phyloP scores from a whole-genome alignment of 2,888 invertebrate species.

The Catocala nupta region DNA sequence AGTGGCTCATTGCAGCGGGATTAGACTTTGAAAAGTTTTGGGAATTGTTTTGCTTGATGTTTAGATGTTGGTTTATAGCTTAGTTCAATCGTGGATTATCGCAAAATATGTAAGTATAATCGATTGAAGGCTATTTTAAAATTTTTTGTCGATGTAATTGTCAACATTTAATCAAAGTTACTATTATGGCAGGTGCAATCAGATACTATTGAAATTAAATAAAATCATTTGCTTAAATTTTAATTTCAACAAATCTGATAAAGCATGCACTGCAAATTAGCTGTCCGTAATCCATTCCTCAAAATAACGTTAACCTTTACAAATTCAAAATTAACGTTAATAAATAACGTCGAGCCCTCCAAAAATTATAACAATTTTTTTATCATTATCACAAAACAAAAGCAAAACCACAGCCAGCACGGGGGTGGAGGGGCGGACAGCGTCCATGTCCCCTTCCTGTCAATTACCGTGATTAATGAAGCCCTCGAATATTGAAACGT shows the following conservation, averaged over 20 bases:
- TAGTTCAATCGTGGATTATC: no score
- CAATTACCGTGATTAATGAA: conserved; percentile 87
- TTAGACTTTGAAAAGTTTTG: conserved; percentile 19
- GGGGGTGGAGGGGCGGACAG: conserved; percentile 66
- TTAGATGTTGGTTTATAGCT: not conserved
- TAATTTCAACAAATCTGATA: conserved; percentile 20
- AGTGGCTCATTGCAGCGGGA: conserved; percentile 11
- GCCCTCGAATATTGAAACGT: conserved; percentile 84
- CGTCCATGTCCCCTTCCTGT: conserved; percentile 77
- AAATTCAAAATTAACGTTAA: conserved; percentile 42
- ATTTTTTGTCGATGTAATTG: no score
- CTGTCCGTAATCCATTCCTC: conserved; percentile 20
- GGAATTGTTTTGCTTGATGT: conserved; percentile 20
- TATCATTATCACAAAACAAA: conserved; percentile 68
- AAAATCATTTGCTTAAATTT: conserved; percentile 22
- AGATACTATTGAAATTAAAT: no score
- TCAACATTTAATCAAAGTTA: no score
- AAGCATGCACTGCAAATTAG: conserved; percentile 22
- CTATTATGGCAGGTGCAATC: no score
- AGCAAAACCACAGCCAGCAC: conserved; percentile 52
- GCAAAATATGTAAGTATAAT: no score
- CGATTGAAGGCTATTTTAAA: no score
- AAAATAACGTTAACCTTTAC: conserved; percentile 41
- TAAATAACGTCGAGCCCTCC: conserved; percentile 37
- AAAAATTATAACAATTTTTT: conserved; percentile 53